These are phyloP conservation scores for Solenopsis fugax DNA, from an alignment of 1,140 invertebrate genomes.

Conservation along the genomic window DNA sequence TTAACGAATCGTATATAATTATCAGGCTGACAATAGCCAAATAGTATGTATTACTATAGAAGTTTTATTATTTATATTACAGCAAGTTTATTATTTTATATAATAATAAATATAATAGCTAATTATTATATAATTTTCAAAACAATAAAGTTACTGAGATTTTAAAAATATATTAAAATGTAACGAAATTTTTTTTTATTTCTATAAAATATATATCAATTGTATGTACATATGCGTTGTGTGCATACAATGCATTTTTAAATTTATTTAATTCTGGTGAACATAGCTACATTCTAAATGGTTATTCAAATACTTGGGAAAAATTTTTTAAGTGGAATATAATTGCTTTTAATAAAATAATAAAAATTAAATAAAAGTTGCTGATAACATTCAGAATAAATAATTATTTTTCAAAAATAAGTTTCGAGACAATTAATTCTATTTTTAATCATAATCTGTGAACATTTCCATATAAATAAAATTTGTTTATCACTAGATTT, in stretches of 20 bases:
- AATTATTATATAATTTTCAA: not conserved
- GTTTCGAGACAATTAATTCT: not conserved
- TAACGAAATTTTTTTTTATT: not conserved
- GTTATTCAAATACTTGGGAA: not conserved
- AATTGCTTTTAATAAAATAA: constrained; percentile 3
- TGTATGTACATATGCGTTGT: not conserved
- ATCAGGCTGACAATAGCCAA: not conserved
- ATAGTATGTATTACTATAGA: not conserved
- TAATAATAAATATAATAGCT: not conserved
- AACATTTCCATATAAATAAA: not conserved
- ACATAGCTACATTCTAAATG: too few relatives aligned
- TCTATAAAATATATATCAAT: not conserved
- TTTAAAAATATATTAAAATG: not conserved
- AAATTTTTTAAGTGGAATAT: not conserved
- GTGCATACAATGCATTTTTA: too few relatives aligned
- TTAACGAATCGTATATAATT: constrained; percentile 6
- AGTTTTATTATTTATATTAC: not conserved
- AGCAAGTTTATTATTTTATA: not conserved
- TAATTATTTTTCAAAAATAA: not conserved
- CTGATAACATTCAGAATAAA: not conserved
- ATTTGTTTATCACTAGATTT: not conserved
- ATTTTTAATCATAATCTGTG: not conserved
- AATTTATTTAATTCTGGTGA: too few relatives aligned
- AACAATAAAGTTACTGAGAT: not conserved
- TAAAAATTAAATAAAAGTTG: not conserved